Evolutionary conservation across 2,888 invertebrate species (phyloP), one percentile per base, ranked within the genome.

Genomic region (Nymphalis urticae): DNA sequence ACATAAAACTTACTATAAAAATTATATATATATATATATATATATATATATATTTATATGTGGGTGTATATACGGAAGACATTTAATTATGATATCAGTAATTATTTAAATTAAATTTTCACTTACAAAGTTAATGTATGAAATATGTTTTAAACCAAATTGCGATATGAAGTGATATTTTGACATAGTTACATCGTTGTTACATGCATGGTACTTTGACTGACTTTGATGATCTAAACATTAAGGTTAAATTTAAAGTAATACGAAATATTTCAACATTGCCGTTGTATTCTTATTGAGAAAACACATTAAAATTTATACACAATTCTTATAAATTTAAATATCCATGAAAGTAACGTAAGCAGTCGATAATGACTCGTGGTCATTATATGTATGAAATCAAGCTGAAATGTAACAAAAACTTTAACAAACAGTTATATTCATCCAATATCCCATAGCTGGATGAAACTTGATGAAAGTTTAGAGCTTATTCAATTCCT

Each of bases 171-270:
- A 65, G 48, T 65, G 47, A 48, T 58, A 60, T 61, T 48, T 59
- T 68, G 54, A 56, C 60, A 71, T 51, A 36, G 13, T 65, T 65
- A 62, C 48, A 13, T 60, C 63, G 60, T 60, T 62, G 64, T 65
- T 62, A 62, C 61, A 21, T 42, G 32, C 47, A 24, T 48, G 56
- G 62, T 64, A 64, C 50, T 21, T 67, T 50, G 42, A 36, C 48
- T 59, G 50, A 48, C 58, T 47, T 53, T 66, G 21, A 51, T 51
- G 21, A 51, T 21, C 6, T 32, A 36, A 53, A 19, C 6, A 62
- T 2, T 61, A 50, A 64, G 54, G 32, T 17, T 42, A 24, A n/a
- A 48, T 48, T 21, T 61, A 21, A n/a, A 32, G 42, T 36, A 64
- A 64, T 27, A 47, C 27, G n/a, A 13, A 8, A 47, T 36, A n/a